These are phyloP conservation scores for Pachycephus smyrnensis DNA, from an alignment of 2,888 invertebrate genomes.

Conservation along the genomic window DNA sequence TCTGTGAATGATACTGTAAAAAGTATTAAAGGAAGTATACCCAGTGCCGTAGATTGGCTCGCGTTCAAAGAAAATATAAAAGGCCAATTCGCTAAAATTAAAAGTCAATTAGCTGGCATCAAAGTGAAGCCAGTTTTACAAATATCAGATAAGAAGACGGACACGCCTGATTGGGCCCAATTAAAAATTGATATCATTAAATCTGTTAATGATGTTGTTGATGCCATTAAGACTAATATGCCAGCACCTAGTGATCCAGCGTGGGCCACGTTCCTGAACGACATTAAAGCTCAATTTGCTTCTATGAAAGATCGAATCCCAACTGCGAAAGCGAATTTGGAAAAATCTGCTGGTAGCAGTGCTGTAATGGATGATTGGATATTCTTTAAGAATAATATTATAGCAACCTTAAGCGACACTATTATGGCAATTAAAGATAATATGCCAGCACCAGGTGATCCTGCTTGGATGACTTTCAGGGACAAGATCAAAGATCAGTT, in stretches of 20 bases:
- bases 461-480: conserved; percentile 30
- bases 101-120: conserved; percentile 18
- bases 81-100: conserved; percentile 23
- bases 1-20: conserved; percentile 35
- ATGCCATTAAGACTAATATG: conserved; percentile 26
- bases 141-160: neutral
- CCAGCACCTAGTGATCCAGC: conserved; percentile 33
- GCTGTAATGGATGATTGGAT: conserved; percentile 25
- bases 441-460: conserved; percentile 34
- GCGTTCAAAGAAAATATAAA: conserved; percentile 29
- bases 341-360: conserved; percentile 8
- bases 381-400: conserved; percentile 27
- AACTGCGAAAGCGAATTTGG: neutral
- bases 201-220: conserved; percentile 28
- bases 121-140: conserved; percentile 12
- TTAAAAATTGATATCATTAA: conserved; percentile 33
- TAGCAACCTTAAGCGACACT: conserved; percentile 23
- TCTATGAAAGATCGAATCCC: conserved; percentile 10
- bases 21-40: conserved; percentile 27
- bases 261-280: conserved; percentile 14
- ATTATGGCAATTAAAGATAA: conserved; percentile 22
- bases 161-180: neutral
- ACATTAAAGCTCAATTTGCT: conserved; percentile 22
- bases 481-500: conserved; percentile 30
- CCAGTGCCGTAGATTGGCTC: conserved; percentile 30